phyloP scores from a whole-genome alignment of 2,797 vertebrate species.

The Cuniculus paca region DNA sequence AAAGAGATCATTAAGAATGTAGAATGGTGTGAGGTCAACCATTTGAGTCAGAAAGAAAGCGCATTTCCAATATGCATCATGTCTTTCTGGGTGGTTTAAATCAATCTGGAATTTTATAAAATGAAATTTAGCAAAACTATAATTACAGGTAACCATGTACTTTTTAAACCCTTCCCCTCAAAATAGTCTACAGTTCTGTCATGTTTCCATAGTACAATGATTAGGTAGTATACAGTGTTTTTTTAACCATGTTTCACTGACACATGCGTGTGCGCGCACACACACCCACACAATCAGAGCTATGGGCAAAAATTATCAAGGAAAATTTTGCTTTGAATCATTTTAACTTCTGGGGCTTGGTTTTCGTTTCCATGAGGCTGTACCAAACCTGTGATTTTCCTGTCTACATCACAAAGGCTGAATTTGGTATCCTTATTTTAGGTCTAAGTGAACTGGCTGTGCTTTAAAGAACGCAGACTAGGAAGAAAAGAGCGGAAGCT shows the following conservation, averaged over 20 bases:
- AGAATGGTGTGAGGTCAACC: neutral
- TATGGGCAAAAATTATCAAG: constrained; percentile 31
- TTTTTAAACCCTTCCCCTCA: neutral
- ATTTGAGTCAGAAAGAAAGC: neutral
- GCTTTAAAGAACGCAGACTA: constrained; percentile 58
- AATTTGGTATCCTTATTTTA: constrained; percentile 76
- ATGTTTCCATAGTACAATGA: constrained; percentile 67
- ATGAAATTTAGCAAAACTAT: constrained; percentile 54
- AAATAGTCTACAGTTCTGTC: constrained; percentile 55
- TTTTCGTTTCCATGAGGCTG: constrained; percentile 30
- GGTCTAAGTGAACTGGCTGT: constrained; percentile 65
- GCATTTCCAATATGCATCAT: constrained; percentile 41
- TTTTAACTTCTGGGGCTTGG: constrained; percentile 62
- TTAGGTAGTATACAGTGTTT: constrained; percentile 40
- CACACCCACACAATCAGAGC: neutral
- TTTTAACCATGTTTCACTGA: constrained; percentile 16
- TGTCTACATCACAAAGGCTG: constrained; percentile 76
- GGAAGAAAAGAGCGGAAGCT: neutral
- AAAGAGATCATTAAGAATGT: constrained; percentile 15
- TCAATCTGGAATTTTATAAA: constrained; percentile 59
- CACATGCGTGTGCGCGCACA: neutral
- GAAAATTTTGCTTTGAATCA: constrained; percentile 61
- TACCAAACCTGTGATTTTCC: constrained; percentile 77
- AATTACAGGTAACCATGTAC: constrained; percentile 68
- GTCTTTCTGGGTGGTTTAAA: constrained; percentile 66